These are phyloP conservation scores for Falco biarmicus DNA, from an alignment of 2,797 vertebrate genomes.

Conservation along the genomic window DNA sequence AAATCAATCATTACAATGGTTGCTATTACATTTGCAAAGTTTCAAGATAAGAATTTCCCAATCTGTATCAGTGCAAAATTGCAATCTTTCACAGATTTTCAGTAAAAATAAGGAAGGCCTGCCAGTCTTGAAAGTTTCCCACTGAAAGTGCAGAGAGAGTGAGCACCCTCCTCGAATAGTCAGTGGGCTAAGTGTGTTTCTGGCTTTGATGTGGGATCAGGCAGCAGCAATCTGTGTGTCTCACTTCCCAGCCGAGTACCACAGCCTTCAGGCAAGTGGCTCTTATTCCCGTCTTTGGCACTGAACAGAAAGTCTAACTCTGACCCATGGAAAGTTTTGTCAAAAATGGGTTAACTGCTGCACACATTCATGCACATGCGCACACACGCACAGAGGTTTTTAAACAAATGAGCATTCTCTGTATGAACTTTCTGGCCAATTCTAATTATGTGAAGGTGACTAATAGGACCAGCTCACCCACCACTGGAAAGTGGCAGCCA, in stretches of 20 bases:
- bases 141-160: neutral
- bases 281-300: neutral
- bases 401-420: neutral
- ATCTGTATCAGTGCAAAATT: neutral
- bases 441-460: constrained; percentile 10
- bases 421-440: neutral
- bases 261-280: neutral
- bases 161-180: neutral
- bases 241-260: neutral
- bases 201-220: neutral
- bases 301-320: neutral
- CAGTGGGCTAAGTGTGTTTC: neutral
- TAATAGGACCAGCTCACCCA: neutral
- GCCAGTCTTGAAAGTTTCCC: neutral
- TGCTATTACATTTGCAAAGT: neutral
- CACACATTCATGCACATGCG: rapidly evolving
- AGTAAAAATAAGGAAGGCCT: neutral
- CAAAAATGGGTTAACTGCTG: neutral
- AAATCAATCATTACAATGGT: neutral
- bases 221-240: neutral
- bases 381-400: neutral
- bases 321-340: neutral
- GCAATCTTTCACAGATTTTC: neutral
- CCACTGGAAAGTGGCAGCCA: neutral
- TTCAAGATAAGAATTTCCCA: neutral